Conservation (phyloP, 2,888 invertebrate genomes). For the Drosophila paucipuncta region DNA sequence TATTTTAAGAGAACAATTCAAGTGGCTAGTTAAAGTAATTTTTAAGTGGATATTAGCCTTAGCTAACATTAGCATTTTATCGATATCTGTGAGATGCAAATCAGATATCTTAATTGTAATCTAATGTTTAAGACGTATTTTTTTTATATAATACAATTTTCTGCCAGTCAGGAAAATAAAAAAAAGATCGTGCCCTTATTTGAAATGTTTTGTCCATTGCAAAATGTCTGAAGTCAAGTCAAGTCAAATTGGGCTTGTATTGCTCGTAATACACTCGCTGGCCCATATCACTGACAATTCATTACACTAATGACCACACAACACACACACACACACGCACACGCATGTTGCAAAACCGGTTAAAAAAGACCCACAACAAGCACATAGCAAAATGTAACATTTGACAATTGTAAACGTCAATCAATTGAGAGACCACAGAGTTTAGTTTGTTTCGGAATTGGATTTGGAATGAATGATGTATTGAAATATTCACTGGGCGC, state of each 20-base stretch:
- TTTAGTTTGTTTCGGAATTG: constrained; percentile 13
- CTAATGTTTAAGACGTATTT: neutral
- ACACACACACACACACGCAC: constrained; percentile 1
- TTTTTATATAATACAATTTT: neutral
- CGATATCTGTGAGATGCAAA: neutral
- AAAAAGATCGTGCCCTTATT: neutral
- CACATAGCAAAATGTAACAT: constrained; percentile 10
- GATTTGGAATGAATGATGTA: constrained; percentile 43
- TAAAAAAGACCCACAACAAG: constrained; percentile 2
- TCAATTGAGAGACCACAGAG: constrained; percentile 28
- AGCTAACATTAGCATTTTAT: neutral
- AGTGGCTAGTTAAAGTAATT: neutral
- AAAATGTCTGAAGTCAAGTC: constrained; percentile 2
- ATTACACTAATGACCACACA: constrained; percentile 31
- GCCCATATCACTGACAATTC: constrained; percentile 23
- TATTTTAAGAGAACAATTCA: neutral
- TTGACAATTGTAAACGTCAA: constrained; percentile 54
- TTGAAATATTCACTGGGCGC: constrained; percentile 26
- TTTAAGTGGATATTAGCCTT: neutral
- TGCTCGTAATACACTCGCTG: constrained; percentile 6
- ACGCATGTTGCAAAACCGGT: constrained; percentile 26
- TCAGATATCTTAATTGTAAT: neutral
- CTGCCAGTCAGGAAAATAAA: neutral
- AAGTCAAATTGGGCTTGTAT: neutral
- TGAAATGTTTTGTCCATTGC: neutral